Conservation (phyloP, 2,113 vertebrate species). For the Condylura cristata region DNA sequence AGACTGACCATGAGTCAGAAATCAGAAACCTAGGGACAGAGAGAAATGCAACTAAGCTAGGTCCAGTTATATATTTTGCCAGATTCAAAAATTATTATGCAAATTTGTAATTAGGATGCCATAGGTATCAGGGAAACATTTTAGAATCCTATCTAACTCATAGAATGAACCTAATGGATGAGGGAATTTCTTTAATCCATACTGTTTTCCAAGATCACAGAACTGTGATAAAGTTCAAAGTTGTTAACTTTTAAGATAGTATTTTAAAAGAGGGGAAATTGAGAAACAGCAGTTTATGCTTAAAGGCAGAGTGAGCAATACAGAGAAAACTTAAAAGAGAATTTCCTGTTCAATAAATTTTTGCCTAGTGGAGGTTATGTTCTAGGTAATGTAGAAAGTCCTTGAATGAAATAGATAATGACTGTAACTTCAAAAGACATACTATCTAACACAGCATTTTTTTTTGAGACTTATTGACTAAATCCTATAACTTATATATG, state of each 20-base stretch:
- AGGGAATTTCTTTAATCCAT: neutral
- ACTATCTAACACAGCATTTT: neutral
- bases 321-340: neutral
- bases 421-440: neutral
- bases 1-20: neutral
- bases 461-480: neutral
- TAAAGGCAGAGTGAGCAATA: neutral
- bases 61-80: neutral
- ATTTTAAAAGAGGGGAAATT: neutral
- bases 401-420: neutral
- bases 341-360: neutral
- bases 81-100: neutral
- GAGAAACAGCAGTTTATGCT: neutral
- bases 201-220: neutral
- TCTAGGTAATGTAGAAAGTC: neutral
- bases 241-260: neutral
- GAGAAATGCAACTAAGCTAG: neutral
- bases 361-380: neutral
- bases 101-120: neutral
- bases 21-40: neutral
- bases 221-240: neutral
- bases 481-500: neutral
- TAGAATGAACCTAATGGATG: neutral
- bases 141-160: neutral
- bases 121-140: neutral